A percentile compares a stretch with the other conserved stretches of the same genome.
These are phyloP conservation scores for Halcyon badia DNA, from an alignment of 2,797 vertebrate genomes.

Conservation along the genomic window DNA sequence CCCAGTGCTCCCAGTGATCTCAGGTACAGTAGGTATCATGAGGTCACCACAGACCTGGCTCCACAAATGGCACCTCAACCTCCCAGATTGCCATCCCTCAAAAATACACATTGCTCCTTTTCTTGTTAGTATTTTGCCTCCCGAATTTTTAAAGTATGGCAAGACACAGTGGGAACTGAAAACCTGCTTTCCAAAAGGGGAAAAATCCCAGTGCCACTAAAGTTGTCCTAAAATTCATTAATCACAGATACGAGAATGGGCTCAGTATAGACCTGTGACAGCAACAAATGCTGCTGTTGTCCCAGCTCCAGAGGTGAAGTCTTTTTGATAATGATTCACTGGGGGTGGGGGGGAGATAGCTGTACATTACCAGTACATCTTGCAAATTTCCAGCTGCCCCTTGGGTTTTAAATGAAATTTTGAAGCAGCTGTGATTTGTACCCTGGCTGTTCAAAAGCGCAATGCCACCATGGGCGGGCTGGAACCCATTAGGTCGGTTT, in stretches of 20 bases:
- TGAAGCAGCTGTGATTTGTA: not conserved
- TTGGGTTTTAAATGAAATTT: not conserved
- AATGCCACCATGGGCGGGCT: not conserved
- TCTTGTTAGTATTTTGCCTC: not conserved
- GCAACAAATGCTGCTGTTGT: not conserved
- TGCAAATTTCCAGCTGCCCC: not conserved
- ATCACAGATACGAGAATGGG: not conserved
- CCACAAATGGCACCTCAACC: not conserved
- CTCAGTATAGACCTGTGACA: not conserved
- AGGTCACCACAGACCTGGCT: not conserved
- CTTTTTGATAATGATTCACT: not conserved
- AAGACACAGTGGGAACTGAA: not conserved
- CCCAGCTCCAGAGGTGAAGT: not conserved
- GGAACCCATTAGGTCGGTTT: slow-evolving; percentile 3
- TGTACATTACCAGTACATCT: not conserved
- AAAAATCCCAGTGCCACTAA: not conserved
- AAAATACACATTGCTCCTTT: not conserved
- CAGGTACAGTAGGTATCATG: accelerated
- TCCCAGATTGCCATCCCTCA: not conserved
- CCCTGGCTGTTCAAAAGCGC: not conserved
- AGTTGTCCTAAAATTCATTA: not conserved
- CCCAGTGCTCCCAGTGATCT: accelerated
- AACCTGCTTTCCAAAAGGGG: not conserved
- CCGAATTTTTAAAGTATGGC: not conserved
- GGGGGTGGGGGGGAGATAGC: accelerated